Conservation (phyloP, 2,113 vertebrate genomes). For the Stomatorhinus ivindoensis region DNA sequence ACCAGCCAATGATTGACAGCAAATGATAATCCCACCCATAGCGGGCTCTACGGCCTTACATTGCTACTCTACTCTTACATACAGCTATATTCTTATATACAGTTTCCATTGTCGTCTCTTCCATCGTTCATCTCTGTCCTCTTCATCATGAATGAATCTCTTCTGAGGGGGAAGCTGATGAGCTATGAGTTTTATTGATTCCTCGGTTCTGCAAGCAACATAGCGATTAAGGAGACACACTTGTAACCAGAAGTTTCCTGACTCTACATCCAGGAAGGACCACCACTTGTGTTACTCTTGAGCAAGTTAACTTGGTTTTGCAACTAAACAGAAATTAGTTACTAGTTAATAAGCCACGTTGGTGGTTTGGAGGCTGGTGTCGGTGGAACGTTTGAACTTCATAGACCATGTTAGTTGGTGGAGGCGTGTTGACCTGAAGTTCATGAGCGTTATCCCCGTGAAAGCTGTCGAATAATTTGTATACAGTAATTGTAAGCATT, state of each 20-base stretch:
- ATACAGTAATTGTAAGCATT: not conserved
- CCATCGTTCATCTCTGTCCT: not conserved
- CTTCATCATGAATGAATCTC: not conserved
- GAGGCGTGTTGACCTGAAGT: not conserved
- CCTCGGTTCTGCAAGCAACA: not conserved
- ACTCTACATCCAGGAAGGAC: not conserved
- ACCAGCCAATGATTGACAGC: not conserved
- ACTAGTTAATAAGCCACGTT: not conserved
- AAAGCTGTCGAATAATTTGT: not conserved
- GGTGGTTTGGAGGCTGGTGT: not conserved
- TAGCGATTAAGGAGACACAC: not conserved
- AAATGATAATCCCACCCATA: not conserved
- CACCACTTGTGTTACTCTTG: not conserved
- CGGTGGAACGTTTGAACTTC: not conserved
- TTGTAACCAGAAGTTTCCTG: not conserved
- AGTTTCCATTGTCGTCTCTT: not conserved
- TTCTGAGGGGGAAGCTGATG: not conserved
- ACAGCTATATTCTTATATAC: not conserved
- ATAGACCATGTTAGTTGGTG: not conserved
- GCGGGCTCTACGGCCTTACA: not conserved
- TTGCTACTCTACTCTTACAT: not conserved
- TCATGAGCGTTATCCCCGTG: not conserved
- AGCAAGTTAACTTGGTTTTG: not conserved
- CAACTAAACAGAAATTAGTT: not conserved
- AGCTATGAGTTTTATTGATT: not conserved